These are phyloP conservation scores for Drosophila nebulosa DNA, from an alignment of 1,140 invertebrate genomes.

Conservation along the genomic window DNA sequence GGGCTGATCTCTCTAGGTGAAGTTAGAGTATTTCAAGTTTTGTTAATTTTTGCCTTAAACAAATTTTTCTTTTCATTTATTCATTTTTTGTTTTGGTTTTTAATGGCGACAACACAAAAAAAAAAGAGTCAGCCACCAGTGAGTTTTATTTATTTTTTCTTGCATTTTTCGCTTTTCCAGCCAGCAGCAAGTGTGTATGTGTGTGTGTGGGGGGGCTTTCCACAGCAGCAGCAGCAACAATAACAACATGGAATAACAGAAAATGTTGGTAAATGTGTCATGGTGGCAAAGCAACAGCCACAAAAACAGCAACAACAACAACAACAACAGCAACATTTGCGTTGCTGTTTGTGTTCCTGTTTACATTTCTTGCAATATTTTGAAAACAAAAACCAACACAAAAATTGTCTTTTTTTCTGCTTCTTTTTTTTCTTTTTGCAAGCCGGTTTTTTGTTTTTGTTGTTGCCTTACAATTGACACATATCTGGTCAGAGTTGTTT, in stretches of 20 bases:
- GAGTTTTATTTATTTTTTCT: conserved; percentile 35
- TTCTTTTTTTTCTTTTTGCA: conserved; percentile 18
- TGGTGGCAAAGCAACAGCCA: conserved; percentile 32
- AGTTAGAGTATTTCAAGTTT: not conserved
- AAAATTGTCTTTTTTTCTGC: conserved; percentile 2
- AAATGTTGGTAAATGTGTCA: conserved; percentile 70
- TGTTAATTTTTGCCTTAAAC: not conserved
- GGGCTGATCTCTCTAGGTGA: too few species aligned
- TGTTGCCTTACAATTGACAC: conserved; percentile 55
- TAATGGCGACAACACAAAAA: not conserved
- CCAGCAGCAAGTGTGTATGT: conserved; percentile 41
- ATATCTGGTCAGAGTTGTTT: conserved; percentile 28
- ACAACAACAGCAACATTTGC: conserved; percentile 15
- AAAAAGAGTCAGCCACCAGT: conserved; percentile 18
- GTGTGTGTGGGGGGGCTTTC: conserved; percentile 31
- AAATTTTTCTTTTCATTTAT: not conserved
- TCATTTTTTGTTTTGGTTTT: not conserved
- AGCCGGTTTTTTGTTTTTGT: conserved; percentile 46
- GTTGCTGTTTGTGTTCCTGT: conserved; percentile 58
- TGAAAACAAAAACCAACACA: conserved; percentile 31
- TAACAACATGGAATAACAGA: conserved; percentile 34
- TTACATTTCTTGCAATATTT: conserved; percentile 72
- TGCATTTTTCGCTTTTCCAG: conserved; percentile 45
- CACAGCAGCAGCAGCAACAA: conserved; percentile 20
- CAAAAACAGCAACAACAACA: too few species aligned